phyloP scores from a whole-genome alignment of 2,113 vertebrate species.

The Craseonycteris thonglongyai region DNA sequence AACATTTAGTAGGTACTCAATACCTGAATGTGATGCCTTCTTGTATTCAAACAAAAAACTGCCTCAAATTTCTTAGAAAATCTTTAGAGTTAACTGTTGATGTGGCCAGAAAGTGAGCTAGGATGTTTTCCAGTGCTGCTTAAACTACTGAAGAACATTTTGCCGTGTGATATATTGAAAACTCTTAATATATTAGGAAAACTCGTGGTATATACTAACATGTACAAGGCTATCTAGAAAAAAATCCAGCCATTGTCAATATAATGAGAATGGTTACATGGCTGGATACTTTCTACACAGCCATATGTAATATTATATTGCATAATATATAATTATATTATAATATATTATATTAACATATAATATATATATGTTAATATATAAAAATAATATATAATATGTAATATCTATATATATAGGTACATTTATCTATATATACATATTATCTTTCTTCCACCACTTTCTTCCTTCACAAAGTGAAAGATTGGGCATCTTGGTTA shows the following conservation, averaged over 20 bases:
- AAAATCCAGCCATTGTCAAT: no score
- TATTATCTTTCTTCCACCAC: not conserved
- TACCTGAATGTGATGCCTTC: not conserved
- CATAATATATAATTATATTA: no score
- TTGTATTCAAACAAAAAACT: not conserved
- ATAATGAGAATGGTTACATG: no score
- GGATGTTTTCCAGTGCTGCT: not conserved
- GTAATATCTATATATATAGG: no score
- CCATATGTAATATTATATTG: no score
- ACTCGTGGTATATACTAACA: not conserved
- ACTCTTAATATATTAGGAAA: not conserved
- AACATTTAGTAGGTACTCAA: not conserved
- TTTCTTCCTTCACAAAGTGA: not conserved
- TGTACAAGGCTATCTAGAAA: no score
- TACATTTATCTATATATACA: no score
- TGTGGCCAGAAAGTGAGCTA: not conserved
- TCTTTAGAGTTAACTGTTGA: not conserved
- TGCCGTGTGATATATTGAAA: not conserved
- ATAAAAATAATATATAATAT: no score
- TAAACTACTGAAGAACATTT: not conserved
- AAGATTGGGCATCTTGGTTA: not conserved
- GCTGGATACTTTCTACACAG: no score
- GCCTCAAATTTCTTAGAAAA: not conserved
- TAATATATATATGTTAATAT: not conserved
- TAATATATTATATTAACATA: no score